A percentile compares a stretch with the other conserved stretches of the same genome.
Evolutionary conservation across 2,888 invertebrate genomes (phyloP).

Genomic region (Drosophila niveifrons): DNA sequence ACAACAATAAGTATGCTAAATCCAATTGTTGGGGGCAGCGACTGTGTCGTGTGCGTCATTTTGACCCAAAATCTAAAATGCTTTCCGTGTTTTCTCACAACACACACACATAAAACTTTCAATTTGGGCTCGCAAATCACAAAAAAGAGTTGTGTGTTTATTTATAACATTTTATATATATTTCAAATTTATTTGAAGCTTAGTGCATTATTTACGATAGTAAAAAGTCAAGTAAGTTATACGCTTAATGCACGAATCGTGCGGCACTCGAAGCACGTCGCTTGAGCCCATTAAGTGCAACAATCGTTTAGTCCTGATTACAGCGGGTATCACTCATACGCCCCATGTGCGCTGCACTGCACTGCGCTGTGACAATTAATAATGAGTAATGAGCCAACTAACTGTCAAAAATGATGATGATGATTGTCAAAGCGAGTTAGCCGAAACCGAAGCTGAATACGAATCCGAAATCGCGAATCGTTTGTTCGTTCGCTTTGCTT

Average conservation of each 20-base stretch:
- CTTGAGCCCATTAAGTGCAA: not conserved
- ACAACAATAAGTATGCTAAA: conserved; percentile 33
- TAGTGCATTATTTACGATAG: not conserved
- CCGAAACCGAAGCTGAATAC: conserved; percentile 11
- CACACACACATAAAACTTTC: conserved; percentile 19
- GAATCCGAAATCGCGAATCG: not conserved
- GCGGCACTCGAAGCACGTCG: not conserved
- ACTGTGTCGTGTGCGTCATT: conserved; percentile 50
- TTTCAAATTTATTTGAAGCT: too few species aligned
- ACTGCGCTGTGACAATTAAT: conserved; percentile 36
- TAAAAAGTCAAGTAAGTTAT: not conserved
- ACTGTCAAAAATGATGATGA: conserved; percentile 52
- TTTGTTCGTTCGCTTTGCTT: not conserved
- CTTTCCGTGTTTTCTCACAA: conserved; percentile 53
- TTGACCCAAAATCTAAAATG: conserved; percentile 49
- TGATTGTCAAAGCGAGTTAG: conserved; percentile 34
- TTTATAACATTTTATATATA: too few species aligned
- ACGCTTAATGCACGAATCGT: conserved; percentile 20
- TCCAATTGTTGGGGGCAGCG: conserved; percentile 45
- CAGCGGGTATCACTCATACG: conserved; percentile 50
- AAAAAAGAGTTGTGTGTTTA: too few species aligned
- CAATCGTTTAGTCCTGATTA: not conserved
- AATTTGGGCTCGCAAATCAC: conserved; percentile 12
- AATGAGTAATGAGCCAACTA: conserved; percentile 58
- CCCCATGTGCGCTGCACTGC: conserved; percentile 9